These are phyloP conservation scores for Spizaetus ornatus DNA, from an alignment of 2,113 vertebrate species.

Conservation along the genomic window DNA sequence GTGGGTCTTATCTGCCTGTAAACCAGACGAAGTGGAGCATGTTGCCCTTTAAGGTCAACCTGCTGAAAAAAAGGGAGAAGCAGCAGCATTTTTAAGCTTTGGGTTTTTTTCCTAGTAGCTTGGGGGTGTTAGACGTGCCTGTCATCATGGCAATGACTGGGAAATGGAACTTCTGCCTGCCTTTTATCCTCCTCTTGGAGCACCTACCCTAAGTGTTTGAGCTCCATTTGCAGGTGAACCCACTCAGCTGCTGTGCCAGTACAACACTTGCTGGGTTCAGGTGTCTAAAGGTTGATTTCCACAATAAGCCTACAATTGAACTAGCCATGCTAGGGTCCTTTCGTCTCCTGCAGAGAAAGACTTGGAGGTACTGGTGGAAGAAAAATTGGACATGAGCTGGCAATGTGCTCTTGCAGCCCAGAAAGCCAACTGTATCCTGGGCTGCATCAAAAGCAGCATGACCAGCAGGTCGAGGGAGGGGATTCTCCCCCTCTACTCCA, in stretches of 20 bases:
- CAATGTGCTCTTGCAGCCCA: fast-evolving
- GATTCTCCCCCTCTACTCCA: fast-evolving
- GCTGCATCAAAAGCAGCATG: background rate
- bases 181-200: background rate
- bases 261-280: background rate
- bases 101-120: background rate
- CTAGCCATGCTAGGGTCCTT: background rate
- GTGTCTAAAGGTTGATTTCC: background rate
- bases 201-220: background rate
- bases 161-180: background rate
- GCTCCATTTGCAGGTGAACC: background rate
- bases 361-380: background rate
- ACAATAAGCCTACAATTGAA: background rate
- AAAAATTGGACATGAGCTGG: background rate
- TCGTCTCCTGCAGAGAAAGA: background rate
- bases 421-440: background rate
- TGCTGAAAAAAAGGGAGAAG: background rate
- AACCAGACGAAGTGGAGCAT: background rate
- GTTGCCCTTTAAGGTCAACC: constrained; percentile 31
- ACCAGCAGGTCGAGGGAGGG: background rate
- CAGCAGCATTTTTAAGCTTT: background rate
- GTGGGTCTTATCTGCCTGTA: constrained; percentile 44
- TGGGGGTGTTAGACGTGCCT: background rate
- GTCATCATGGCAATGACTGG: background rate
- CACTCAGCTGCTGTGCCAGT: background rate